Percentiles rank a stretch among this genome's conserved stretches.
Conservation (phyloP, 1,140 invertebrate species). For the Colletes gigas region DNA sequence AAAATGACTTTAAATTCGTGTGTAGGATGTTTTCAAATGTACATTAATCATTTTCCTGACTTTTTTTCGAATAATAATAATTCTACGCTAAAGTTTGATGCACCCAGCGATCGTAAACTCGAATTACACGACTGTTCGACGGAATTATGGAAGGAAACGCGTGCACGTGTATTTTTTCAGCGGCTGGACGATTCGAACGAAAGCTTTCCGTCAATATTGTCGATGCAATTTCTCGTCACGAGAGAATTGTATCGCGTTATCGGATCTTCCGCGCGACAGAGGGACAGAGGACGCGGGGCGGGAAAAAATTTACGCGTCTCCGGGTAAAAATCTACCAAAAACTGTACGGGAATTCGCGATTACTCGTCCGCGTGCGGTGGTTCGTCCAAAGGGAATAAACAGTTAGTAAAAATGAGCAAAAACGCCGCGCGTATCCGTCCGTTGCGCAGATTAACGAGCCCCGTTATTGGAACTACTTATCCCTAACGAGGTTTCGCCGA, state of each 20-base stretch:
- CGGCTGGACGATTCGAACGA: not conserved
- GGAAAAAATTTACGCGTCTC: conserved; percentile 19
- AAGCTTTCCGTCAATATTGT: conserved; percentile 1
- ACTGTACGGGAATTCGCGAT: conserved; percentile 24
- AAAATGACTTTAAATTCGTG: too few species aligned
- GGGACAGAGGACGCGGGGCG: not conserved
- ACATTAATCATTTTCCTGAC: too few species aligned
- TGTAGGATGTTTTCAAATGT: too few species aligned
- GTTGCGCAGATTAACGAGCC: conserved; percentile 68
- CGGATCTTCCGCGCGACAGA: not conserved
- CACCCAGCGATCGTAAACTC: too few species aligned
- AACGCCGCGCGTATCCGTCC: conserved; percentile 43
- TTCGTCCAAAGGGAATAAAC: conserved; percentile 18
- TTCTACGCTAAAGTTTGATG: too few species aligned
- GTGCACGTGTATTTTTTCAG: not conserved
- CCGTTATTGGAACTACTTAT: conserved; percentile 67
- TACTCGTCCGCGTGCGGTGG: not conserved
- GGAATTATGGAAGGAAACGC: not conserved
- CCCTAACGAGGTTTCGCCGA: conserved; percentile 51
- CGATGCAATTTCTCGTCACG: conserved; percentile 24
- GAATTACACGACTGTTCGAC: too few species aligned
- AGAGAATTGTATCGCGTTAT: conserved; percentile 29
- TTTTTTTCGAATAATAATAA: too few species aligned
- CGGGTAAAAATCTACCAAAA: not conserved
- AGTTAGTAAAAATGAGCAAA: conserved; percentile 17